Evolutionary conservation across 2,888 invertebrate genomes (phyloP), one percentile per base, ranked within the genome.

Genomic region (Phalangium opilio): DNA sequence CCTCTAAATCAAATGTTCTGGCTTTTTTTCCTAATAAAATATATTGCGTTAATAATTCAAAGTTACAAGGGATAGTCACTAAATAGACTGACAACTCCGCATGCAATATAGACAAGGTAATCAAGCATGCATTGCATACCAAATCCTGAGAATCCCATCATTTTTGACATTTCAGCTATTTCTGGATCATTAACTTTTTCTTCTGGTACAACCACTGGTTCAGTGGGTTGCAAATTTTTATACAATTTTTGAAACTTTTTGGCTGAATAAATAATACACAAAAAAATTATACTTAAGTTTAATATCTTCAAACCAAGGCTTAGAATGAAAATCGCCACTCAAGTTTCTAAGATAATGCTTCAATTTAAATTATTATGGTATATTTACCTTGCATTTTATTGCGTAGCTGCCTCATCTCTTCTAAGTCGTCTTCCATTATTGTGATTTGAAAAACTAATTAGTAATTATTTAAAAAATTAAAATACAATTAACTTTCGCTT

Each of bases 1-100:
- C 71, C 59, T 80, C 76, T 7, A 91, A 75, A 61, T 89, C 81
- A 62, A 87, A 86, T 12, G 77, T 77, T 63, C 83, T 80, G 0
- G 90, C 86, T 62, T 85, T 87, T 58, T 86, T 85, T 0, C 54
- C 55, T 20, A 21, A 3, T 1, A 11, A 14, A 8, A 11, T 10
- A 39, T 14, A 39, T 10, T 14, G 10, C n/a, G 10, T 18, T 41
- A n/a, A 18, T 7, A 41, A 17, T 19, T 2, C 4, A 15, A 41
- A 18, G 18, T 41, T 36, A 36, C 38, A 10, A 2, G 2, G 12
- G 15, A 12, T n/a, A n/a, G n/a, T n/a, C n/a, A 12, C 38, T 36
- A 17, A 10, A 12, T 18, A 41, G 18, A 19, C 14, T 39, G 10
- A 10, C 12, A 39, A n/a, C 10, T 39, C 10, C 12, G 10, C 12